Evolutionary conservation across 2,113 vertebrate genomes (phyloP), one percentile per base, ranked within the genome.

Genomic region (Vireo altiloquus): DNA sequence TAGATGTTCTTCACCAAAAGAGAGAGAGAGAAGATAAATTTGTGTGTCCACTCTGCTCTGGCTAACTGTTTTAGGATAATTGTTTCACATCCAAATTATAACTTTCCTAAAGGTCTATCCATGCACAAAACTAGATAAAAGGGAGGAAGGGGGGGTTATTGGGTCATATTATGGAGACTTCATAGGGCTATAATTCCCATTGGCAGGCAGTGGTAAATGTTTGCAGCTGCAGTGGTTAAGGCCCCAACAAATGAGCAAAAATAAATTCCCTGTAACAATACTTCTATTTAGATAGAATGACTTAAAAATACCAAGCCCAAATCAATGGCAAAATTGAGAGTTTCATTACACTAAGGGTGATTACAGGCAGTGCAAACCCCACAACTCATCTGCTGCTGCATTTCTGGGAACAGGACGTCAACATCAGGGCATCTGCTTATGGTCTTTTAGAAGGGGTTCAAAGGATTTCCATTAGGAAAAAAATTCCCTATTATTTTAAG

Each of bases 1-100:
- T 99, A 99, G 98, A 99, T 99, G 99, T 97, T 98, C 97, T 97
- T 97, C 95, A 97, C 97, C 97, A 98, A 97, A 97, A 96, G 98
- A 98, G 96, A 98, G 95, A 96, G 97, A 96, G 91, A 91, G 92
- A 97, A 98, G 98, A 98, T 98, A 98, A 98, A 98, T 98, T 97
- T 97, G 87, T 97, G 91, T 98, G 97, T 98, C 97, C 96, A 95
- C 96, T 97, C 92, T 95, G 96, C 97, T 97, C 97, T 92, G 95
- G 96, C 97, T 98, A 98, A 97, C 97, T 98, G 97, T 97, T 98
- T 98, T 98, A 98, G 96, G 96, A 82, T 98, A 98, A 98, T 98
- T 98, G 96, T 98, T 98, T 98, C 94, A 96, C 96, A 95, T 97
- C 94, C 96, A 97, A 97, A 98, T 97, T 96, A 98, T 97, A 98